A percentile compares a stretch with the other conserved stretches of the same genome.
Evolutionary conservation across 2,888 invertebrate species (phyloP).

Genomic region (Pristionchus arcanus): DNA sequence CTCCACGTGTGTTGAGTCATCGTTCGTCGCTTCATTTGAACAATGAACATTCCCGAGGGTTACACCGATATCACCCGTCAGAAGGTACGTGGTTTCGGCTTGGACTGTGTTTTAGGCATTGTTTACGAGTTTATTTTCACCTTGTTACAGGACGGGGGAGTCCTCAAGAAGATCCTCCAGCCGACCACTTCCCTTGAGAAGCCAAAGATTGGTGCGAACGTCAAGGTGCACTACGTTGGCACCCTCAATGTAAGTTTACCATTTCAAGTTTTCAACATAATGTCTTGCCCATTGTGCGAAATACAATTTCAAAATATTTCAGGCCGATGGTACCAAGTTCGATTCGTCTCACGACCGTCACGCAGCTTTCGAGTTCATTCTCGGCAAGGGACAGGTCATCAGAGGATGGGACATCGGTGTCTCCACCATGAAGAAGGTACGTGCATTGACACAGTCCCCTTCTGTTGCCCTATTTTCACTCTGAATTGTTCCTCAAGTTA

Average conservation of each 20-base stretch:
- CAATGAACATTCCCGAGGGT: slow-evolving; percentile 31
- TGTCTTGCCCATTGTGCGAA: neutral
- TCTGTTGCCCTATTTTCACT: neutral
- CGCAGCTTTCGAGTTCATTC: slow-evolving; percentile 90
- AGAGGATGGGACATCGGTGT: slow-evolving; percentile 91
- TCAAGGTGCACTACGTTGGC: slow-evolving; percentile 90
- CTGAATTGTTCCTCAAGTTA: neutral
- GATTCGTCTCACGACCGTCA: slow-evolving; percentile 92
- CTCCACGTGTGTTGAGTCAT: neutral
- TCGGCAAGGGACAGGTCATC: slow-evolving; percentile 87
- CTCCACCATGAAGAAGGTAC: slow-evolving; percentile 89
- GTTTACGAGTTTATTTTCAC: neutral
- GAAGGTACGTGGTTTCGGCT: slow-evolving; percentile 55
- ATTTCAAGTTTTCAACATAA: neutral
- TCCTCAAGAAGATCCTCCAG: slow-evolving; percentile 86
- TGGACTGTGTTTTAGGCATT: neutral
- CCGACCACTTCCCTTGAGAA: slow-evolving; percentile 85
- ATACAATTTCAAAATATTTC: neutral
- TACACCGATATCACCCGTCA: slow-evolving; percentile 64
- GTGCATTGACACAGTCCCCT: neutral
- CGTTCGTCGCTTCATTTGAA: neutral
- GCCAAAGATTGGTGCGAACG: slow-evolving; percentile 70
- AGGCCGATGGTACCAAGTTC: slow-evolving; percentile 89
- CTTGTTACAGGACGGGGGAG: slow-evolving; percentile 85
- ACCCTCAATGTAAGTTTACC: slow-evolving; percentile 82